Base-by-base conservation (phyloP, 2,113 vertebrate genomes). In the Serinus canaria region DNA sequence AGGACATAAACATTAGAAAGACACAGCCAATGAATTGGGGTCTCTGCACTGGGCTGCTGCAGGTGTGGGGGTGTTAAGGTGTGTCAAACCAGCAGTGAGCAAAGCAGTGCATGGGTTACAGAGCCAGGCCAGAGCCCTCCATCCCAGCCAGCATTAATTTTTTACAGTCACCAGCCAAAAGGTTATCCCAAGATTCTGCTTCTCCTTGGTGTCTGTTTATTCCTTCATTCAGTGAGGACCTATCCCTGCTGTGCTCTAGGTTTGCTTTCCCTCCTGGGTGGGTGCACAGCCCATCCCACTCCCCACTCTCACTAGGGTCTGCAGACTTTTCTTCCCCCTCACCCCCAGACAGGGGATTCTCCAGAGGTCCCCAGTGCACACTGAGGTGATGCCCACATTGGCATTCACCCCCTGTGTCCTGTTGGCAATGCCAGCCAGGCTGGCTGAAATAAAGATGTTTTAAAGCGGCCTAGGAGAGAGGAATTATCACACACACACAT, bases 111-210 rank as follows among this genome's bases (percentile, higher is more conserved):
- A 2, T 11, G 52, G 24, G 15, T 22, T 30, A 50, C 35, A 25
- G 67, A 66, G 39, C 18, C 39, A 74, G 30, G 9, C 35, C 17
- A 9, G 25, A 75, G 18, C n/a, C 49, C 58, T 68, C 49, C 31
- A 1, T 25, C 69, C 41, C 58, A 59, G 31, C 0, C 4, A 6
- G 10, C 7, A 0, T 25, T 67, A 30, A 17, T 15, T 73, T 55
- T 21, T 55, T 37, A 28, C 33, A 35, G 33, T 10, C 46, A 49
- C 31, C 59, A 69, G 19, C 8, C 23, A 25, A 89, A 79, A 43
- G 2, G 1, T 62, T 60, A n/a, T 39, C 19, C 53, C 33, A 7
- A 30, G 22, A 11, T 37, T 72, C 70, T 72, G 14, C 21, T 27
- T 15, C 37, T 79, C 23, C n/a, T n/a, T n/a, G n/a, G n/a, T n/a